phyloP scores from a whole-genome alignment of 2,113 vertebrate species.

The Caranx melampygus region DNA sequence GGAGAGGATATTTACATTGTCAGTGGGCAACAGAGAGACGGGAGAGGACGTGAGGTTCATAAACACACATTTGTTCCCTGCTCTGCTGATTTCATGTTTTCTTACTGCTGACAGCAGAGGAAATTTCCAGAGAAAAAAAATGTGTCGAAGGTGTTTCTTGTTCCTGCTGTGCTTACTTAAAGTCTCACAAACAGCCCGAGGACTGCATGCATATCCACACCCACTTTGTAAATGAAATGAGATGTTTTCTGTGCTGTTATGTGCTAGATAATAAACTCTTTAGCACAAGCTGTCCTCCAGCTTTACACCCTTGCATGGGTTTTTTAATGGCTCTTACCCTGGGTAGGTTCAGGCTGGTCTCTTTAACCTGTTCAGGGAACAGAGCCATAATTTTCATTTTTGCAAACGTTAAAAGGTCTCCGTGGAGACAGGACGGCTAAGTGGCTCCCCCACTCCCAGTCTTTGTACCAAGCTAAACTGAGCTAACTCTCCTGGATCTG shows the following conservation, averaged over 20 bases:
- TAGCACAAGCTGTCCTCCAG: not conserved
- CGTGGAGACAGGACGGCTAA: too few relatives aligned
- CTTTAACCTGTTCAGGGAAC: not conserved
- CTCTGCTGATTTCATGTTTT: conserved; percentile 27
- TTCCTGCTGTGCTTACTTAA: not conserved
- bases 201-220: conserved; percentile 7
- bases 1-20: not conserved
- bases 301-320: not conserved
- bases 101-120: conserved; percentile 13
- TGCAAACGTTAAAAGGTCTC: too few relatives aligned
- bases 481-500: too few relatives aligned
- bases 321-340: not conserved
- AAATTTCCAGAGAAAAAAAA: not conserved
- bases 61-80: conserved; percentile 2
- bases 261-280: not conserved
- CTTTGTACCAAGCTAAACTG: too few relatives aligned
- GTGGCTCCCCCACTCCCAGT: too few relatives aligned
- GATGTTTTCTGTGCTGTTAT: not conserved
- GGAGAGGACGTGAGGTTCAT: conserved; percentile 3
- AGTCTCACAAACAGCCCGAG: conserved; percentile 13
- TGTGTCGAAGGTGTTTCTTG: not conserved
- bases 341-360: not conserved
- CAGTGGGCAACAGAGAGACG: not conserved
- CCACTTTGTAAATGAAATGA: conserved; percentile 6
- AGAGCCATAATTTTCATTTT: not conserved